These are phyloP conservation scores for Hybognathus amarus DNA, from an alignment of 2,797 vertebrate species.

Conservation along the genomic window DNA sequence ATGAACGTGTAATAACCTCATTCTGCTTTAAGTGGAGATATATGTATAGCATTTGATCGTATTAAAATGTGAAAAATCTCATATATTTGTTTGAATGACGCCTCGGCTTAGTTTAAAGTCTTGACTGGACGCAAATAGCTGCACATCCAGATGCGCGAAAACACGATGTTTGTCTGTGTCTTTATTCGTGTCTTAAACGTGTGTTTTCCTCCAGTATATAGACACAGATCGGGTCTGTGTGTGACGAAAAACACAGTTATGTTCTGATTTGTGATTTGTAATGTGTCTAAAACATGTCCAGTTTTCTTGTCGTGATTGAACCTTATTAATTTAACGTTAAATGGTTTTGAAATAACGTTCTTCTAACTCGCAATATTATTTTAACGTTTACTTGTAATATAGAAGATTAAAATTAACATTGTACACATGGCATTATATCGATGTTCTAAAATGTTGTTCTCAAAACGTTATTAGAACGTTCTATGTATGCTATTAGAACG, in stretches of 20 bases:
- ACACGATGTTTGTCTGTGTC: not conserved
- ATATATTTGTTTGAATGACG: not conserved
- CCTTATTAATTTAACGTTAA: not conserved
- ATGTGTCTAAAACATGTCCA: not conserved
- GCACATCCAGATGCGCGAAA: slow-evolving; percentile 63
- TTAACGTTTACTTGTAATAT: not conserved
- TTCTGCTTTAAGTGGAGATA: not conserved
- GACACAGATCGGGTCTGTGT: not conserved
- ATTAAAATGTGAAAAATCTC: not conserved
- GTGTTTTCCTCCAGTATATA: not conserved
- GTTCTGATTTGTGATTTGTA: not conserved
- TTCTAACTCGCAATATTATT: not conserved
- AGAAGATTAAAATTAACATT: not conserved
- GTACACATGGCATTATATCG: not conserved
- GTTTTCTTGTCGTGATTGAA: not conserved
- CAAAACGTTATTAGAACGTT: not conserved
- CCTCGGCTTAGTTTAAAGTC: not conserved
- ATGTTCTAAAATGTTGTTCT: not conserved
- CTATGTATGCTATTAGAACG: not conserved
- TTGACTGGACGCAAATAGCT: slow-evolving; percentile 52
- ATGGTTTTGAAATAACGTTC: not conserved
- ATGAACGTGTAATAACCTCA: no score
- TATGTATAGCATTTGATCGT: not conserved
- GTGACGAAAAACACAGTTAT: not conserved
- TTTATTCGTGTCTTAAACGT: not conserved